Percentiles rank a stretch among this genome's conserved stretches.
Evolutionary conservation across 2,888 invertebrate genomes (phyloP).

Genomic region (Neoitamus cyanurus): DNA sequence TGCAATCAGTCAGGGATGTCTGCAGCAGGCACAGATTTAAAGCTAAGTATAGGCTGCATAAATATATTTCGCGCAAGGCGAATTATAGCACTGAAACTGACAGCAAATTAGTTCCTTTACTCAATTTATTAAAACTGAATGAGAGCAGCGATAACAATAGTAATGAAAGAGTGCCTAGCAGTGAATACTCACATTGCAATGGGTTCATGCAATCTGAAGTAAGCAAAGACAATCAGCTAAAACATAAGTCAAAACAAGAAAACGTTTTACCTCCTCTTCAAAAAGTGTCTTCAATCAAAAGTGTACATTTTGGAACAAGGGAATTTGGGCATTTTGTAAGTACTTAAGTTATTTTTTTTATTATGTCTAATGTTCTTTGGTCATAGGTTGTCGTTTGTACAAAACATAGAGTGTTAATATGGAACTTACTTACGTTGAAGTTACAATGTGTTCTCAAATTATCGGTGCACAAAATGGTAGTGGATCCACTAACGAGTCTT

Average conservation of each 20-base stretch:
- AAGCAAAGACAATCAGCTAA: not conserved
- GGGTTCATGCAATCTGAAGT: not conserved
- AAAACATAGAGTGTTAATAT: slow-evolving; percentile 70
- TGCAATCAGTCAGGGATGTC: slow-evolving; percentile 56
- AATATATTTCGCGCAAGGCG: slow-evolving; percentile 50
- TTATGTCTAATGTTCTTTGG: not conserved
- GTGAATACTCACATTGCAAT: not conserved
- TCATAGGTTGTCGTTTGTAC: slow-evolving; percentile 65
- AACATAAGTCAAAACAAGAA: not conserved
- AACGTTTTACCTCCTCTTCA: slow-evolving; percentile 55
- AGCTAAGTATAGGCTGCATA: slow-evolving; percentile 60
- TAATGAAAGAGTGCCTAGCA: not conserved
- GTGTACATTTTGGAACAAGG: slow-evolving; percentile 63
- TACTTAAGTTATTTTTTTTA: not conserved
- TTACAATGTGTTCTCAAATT: slow-evolving; percentile 70
- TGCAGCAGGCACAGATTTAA: slow-evolving; percentile 60
- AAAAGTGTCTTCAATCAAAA: slow-evolving; percentile 58
- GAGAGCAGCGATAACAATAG: slow-evolving; percentile 32
- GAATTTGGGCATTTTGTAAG: slow-evolving; percentile 61
- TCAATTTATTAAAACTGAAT: slow-evolving; percentile 58
- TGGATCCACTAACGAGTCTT: slow-evolving; percentile 73
- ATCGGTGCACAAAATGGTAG: slow-evolving; percentile 64
- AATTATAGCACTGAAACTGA: slow-evolving; percentile 54
- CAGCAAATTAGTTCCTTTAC: slow-evolving; percentile 58
- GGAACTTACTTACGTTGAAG: slow-evolving; percentile 75